Percentiles rank a stretch among this genome's conserved stretches.
phyloP scores from a whole-genome alignment of 2,797 vertebrate genomes.

The Leptodactylus fallax region DNA sequence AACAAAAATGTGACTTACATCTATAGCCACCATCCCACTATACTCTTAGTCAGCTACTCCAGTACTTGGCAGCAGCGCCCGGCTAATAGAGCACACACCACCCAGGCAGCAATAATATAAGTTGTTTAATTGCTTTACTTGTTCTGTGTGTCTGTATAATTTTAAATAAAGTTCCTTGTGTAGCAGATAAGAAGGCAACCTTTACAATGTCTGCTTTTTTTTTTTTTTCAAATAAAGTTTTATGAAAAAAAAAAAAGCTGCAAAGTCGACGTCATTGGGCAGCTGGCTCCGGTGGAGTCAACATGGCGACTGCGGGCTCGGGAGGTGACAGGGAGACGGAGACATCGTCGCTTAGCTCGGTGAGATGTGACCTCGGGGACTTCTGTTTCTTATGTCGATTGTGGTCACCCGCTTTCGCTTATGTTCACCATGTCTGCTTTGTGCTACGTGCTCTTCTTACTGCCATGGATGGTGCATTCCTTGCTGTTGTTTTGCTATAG shows the following conservation, averaged over 20 bases:
- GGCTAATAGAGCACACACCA: no score
- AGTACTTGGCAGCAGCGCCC: no score
- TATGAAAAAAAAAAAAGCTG: slow-evolving; percentile 28
- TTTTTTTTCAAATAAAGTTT: slow-evolving; percentile 52
- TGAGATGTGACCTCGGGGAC: neutral
- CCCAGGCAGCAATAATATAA: no score
- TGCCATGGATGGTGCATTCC: neutral
- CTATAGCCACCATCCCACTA: no score
- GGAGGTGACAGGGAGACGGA: slow-evolving; percentile 30
- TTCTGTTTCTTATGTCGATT: neutral
- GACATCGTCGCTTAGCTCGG: neutral
- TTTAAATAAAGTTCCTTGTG: slow-evolving; percentile 40
- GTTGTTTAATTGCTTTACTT: no score
- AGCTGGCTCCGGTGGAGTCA: slow-evolving; percentile 51
- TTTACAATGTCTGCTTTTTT: neutral
- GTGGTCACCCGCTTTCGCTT: neutral
- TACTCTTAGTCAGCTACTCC: no score
- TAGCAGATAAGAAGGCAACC: neutral
- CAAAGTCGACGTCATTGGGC: slow-evolving; percentile 39
- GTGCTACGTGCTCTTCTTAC: neutral
- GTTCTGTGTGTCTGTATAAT: neutral
- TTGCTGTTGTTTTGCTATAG: neutral
- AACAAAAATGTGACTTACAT: no score
- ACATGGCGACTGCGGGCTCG: slow-evolving; percentile 50
- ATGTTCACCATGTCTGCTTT: neutral